These are phyloP conservation scores for Lypha dubia DNA, from an alignment of 2,888 invertebrate genomes.

Conservation along the genomic window DNA sequence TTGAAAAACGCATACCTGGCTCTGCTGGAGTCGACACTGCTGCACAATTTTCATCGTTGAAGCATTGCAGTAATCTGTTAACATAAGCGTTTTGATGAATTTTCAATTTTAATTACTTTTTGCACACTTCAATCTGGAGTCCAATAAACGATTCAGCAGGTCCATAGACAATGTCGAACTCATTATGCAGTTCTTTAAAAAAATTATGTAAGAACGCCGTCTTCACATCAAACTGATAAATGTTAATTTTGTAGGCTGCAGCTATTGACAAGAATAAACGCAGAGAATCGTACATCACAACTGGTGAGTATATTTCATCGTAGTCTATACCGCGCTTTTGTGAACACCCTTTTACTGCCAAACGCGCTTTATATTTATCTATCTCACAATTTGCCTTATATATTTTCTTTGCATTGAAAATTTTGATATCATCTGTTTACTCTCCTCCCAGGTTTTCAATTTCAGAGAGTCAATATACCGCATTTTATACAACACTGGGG, in stretches of 20 bases:
- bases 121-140: slow-evolving; percentile 20
- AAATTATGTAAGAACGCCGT: neutral
- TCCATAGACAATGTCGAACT: slow-evolving; percentile 35
- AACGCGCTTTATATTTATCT: slow-evolving; percentile 42
- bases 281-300: slow-evolving; percentile 45
- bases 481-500: no score
- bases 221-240: no score
- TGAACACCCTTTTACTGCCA: slow-evolving; percentile 50
- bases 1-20: slow-evolving; percentile 38
- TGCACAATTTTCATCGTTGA: slow-evolving; percentile 39
- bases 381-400: no score
- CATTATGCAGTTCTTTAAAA: neutral
- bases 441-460: no score
- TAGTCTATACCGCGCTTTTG: slow-evolving; percentile 52
- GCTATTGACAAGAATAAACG: no score
- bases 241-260: no score
- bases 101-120: slow-evolving; percentile 20
- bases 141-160: slow-evolving; percentile 44
- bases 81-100: slow-evolving; percentile 27
- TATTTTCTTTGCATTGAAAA: no score
- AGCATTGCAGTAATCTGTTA: slow-evolving; percentile 29
- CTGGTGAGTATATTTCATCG: slow-evolving; percentile 40
- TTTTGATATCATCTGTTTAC: no score
- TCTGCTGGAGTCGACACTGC: slow-evolving; percentile 44
- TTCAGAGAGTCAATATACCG: no score